Base-by-base conservation (phyloP, 2,888 invertebrate species). In the Monochamus alternatus region DNA sequence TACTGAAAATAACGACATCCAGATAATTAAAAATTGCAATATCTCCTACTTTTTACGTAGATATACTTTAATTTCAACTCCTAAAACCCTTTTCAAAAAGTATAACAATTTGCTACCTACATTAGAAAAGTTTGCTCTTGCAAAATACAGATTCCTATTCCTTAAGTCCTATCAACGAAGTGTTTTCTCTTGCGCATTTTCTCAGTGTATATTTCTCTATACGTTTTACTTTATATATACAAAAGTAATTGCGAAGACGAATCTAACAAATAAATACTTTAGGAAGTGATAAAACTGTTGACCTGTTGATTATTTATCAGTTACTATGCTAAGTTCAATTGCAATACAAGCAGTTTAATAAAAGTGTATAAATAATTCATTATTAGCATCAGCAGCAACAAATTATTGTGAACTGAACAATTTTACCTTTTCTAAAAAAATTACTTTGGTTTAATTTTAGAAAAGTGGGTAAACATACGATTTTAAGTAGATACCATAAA, bases 391-490 rank as follows among this genome's bases (percentile, higher is more conserved):
- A 51, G 51, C n/a, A 67, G 31, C 10, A 10, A 55, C 38, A 55
- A 67, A 55, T 67, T 67, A 38, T n/a, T 55, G 55, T 55, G 38
- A 67, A 55, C 52, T 30, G 31, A 7, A 31, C 30, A 31, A 55
- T 52, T 67, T 67, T 67, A 55, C 38, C 67, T 67, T 67, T 52
- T 58, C 32, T 55, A 38, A 67, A 67, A 38, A 12, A 38, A 5
- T 1, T 38, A 1, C 5, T 55, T n/a, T 3, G 1, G 14, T 58
- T 55, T 67, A 55, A 55, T 32, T 51, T 38, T 55, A 67, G 66
- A 65, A 5, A 51, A 58, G 22, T 22, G 59, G 58, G 22, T 22
- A 22, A 68, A 14, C 68, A n/a, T 55, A n/a, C n/a, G n/a, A 10
- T 52, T 55, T 52, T 66, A 55, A 59, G 14, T 22, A n/a, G 22